These are phyloP conservation scores for Pentamera pediparva DNA, from an alignment of 53 echinoderm and acorn worm species.

Conservation along the genomic window DNA sequence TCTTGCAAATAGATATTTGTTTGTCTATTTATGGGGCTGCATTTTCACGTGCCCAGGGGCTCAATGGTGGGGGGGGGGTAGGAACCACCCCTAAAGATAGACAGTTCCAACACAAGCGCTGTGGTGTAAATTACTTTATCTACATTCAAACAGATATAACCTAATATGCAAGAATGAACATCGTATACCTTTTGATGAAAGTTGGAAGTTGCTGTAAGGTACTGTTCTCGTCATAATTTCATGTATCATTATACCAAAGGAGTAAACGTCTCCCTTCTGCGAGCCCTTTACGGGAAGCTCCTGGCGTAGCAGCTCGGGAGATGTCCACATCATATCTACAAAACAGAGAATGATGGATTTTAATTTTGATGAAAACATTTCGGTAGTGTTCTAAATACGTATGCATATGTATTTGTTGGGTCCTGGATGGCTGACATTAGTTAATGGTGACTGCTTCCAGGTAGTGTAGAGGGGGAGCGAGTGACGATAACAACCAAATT, in stretches of 20 bases:
- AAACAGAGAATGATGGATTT: background rate
- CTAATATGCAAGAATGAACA: background rate
- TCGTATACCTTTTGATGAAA: conserved; percentile 61
- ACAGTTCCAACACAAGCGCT: no score
- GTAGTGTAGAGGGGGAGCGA: no score
- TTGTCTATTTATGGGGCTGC: background rate
- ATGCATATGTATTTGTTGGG: background rate
- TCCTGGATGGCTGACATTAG: no score
- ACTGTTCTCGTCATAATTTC: conserved; percentile 67
- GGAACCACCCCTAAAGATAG: no score
- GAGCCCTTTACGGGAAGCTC: conserved; percentile 79
- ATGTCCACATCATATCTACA: conserved; percentile 85
- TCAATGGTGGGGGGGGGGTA: no score
- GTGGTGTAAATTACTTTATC: background rate
- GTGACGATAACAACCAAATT: no score
- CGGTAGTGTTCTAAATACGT: no score
- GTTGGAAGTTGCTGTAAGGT: conserved; percentile 55
- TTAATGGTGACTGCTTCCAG: no score
- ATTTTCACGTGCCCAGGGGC: no score
- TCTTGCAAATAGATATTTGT: background rate
- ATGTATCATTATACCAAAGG: conserved; percentile 68
- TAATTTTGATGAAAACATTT: background rate
- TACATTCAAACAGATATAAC: background rate
- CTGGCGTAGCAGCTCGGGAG: conserved; percentile 76
- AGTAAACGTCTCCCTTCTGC: conserved; percentile 86